Evolutionary conservation across 2,888 invertebrate species (phyloP), one percentile per base, ranked within the genome.

Genomic region (Mamestra brassicae): DNA sequence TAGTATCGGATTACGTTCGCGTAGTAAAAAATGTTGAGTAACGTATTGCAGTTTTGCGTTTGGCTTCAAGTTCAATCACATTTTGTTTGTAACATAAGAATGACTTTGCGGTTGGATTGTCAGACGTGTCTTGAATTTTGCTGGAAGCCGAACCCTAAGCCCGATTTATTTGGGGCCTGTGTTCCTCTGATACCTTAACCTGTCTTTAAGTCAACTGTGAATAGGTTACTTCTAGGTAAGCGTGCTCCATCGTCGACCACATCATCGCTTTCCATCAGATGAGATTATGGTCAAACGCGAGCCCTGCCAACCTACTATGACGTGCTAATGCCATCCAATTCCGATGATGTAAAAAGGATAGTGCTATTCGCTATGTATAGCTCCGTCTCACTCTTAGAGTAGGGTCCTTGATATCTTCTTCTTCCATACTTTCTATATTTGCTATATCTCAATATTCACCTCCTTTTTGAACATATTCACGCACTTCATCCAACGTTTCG

Each of bases 1-100:
- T 61, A 26, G 67, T 47, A 69, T 78, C 54, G 50, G 36, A 73
- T 80, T 80, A 83, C 83, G 54, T 50, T 78, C 38, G 34, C 11
- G 17, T 76, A 52, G 26, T 60, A 71, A 83, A 83, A 69, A 58
- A 69, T 58, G 10, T 78, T 79, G n/a, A 34, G 64, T 72, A 78
- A 78, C 64, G n/a, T 65, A 58, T 52, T 70, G 54, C 62, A 63
- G 26, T 62, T 74, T 47, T 45, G n/a, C 36, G 47, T 68, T 76
- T 47, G 34, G 45, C 52, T 47, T 52, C 60, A 68, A 71, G 67
- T 71, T 82, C 57, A 77, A 38, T 80, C 60, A 76, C 60, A 79
- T 60, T 58, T 58, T 36, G 36, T 58, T 57, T 57, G 57, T 57
- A 57, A 57, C 57, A 2, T 57, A 57, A 57, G 57, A 13, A 54